Evolutionary conservation across 1,140 invertebrate genomes (phyloP).

Genomic region (Zaprionus ghesquierei): DNA sequence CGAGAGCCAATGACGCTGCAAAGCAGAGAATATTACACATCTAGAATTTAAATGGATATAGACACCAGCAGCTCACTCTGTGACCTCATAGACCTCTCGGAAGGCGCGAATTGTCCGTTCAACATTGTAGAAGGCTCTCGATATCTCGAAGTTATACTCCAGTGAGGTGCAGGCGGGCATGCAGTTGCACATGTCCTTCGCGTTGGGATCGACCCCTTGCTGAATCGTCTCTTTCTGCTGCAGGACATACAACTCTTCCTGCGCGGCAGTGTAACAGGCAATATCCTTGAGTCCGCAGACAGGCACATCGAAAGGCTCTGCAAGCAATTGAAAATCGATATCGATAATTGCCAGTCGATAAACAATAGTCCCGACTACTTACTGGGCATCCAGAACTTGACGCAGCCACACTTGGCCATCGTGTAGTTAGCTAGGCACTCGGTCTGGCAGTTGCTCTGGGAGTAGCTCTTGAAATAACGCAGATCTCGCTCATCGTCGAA

Average conservation of each 20-base stretch:
- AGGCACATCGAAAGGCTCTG: conserved; percentile 63
- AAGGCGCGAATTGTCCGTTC: conserved; percentile 61
- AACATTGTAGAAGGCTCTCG: conserved; percentile 83
- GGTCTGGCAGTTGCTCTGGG: conserved; percentile 89
- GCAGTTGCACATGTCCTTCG: conserved; percentile 84
- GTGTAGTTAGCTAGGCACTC: conserved; percentile 91
- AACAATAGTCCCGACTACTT: conserved; percentile 39
- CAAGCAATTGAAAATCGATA: neutral
- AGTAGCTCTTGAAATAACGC: conserved; percentile 87
- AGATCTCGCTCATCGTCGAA: conserved; percentile 86
- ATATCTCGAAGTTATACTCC: conserved; percentile 87
- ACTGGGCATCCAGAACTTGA: conserved; percentile 88
- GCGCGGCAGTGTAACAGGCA: conserved; percentile 69
- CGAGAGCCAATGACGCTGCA: conserved; percentile 65
- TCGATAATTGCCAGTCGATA: neutral
- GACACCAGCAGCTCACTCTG: conserved; percentile 49
- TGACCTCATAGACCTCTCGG: conserved; percentile 61
- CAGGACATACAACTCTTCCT: conserved; percentile 69
- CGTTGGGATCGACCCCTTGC: conserved; percentile 44
- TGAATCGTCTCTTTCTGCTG: conserved; percentile 66
- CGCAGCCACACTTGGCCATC: conserved; percentile 86
- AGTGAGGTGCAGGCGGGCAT: conserved; percentile 87
- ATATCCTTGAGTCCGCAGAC: conserved; percentile 60
- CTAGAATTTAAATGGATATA: neutral
- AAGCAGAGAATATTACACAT: neutral